Evolutionary conservation across 2,888 invertebrate genomes (phyloP), one percentile per base, ranked within the genome.

Genomic region (Drosophila buzzatii): DNA sequence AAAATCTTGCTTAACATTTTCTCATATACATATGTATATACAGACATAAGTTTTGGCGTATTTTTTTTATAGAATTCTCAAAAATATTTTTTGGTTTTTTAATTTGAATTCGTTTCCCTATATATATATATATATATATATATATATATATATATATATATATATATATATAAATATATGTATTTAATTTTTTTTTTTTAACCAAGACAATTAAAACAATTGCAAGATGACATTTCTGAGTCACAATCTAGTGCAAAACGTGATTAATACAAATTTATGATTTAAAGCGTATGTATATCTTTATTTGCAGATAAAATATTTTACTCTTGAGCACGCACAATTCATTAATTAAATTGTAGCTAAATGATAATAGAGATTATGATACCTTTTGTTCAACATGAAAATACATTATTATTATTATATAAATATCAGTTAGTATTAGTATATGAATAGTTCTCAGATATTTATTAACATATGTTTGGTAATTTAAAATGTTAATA

Each of bases 41-140:
- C 62, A 53, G 33, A 49, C 42, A 64, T 55, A n/a, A 39, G n/a
- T 33, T 18, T 57, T 47, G 51, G 57, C 45, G 58, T 70, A 60
- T 70, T 82, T 73, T 82, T 73, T 80, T 60, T 59, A 69, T 70
- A 87, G 63, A 81, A 56, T 71, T 81, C 44, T 81, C 55, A 82
- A 37, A 20, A 20, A 20, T 71, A 69, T 78, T 77, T 37, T 23
- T 37, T 3, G 2, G 2, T 8, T 35, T 51, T 23, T 45, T 0
- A 14, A n/a, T 51, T 27, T 12, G 5, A 45, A 14, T 45, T 45
- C 8, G 23, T 23, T 45, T 45, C 7, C 23, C 23, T 27, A 20
- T 12, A 44, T 44, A 20, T 12, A 44, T 44, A 20, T 44, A 44
- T 23, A 33, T 44, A 20, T 47, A n/a, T 27, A 47, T n/a, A 47